Conservation (phyloP, 1,140 invertebrate species). For the Drosophila auraria region DNA sequence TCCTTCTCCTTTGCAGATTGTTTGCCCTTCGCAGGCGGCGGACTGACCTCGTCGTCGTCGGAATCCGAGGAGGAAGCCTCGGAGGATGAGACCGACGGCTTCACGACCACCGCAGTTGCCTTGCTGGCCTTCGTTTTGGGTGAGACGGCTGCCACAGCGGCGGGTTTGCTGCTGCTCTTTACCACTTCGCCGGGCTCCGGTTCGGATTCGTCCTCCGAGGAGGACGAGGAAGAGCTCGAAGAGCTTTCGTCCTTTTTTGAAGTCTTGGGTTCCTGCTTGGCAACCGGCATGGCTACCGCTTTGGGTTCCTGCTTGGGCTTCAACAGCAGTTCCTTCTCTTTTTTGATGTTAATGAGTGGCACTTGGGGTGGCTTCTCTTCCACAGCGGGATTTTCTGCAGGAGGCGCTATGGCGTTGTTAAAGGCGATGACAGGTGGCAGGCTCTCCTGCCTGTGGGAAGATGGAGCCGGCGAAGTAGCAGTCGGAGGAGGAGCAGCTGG, state of each 20-base stretch:
- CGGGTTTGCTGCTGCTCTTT: conserved; percentile 10
- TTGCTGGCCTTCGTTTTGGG: conserved; percentile 13
- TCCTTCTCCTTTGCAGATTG: conserved; percentile 18
- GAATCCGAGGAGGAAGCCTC: conserved; percentile 46
- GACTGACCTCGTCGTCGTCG: conserved; percentile 20
- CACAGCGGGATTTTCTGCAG: not conserved
- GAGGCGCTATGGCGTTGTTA: not conserved
- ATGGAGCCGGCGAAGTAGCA: conserved; percentile 14
- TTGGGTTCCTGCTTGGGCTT: conserved; percentile 12
- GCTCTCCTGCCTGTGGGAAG: conserved; percentile 11
- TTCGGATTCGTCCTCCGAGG: conserved; percentile 52
- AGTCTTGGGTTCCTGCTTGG: conserved; percentile 25
- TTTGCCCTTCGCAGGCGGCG: conserved; percentile 41
- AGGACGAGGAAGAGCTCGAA: conserved; percentile 55
- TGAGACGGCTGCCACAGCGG: not conserved
- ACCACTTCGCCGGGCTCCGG: conserved; percentile 58
- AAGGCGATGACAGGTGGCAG: conserved; percentile 7
- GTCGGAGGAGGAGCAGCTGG: not conserved
- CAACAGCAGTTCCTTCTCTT: conserved; percentile 22
- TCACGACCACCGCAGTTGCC: not conserved
- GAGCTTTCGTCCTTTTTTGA: conserved; percentile 36
- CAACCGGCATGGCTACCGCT: conserved; percentile 3
- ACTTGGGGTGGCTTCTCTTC: conserved; percentile 1
- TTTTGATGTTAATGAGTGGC: conserved; percentile 28
- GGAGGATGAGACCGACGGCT: conserved; percentile 41